Conservation (phyloP, 2,797 vertebrate genomes). For the Phyllotis vaccarum region DNA sequence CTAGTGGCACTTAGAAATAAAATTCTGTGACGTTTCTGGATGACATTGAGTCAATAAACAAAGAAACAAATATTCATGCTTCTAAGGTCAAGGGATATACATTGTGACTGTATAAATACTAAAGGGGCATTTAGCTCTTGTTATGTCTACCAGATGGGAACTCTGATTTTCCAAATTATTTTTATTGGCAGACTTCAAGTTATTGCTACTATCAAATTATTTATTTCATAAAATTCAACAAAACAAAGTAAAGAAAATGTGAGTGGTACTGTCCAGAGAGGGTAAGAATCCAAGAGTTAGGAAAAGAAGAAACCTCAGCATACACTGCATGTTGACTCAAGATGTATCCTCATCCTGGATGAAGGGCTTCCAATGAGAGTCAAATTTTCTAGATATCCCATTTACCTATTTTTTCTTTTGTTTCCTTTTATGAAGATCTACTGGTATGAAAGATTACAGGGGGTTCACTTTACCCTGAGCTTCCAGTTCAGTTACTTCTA, state of each 20-base stretch:
- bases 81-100: background rate
- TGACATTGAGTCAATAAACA: background rate
- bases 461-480: constrained; percentile 22
- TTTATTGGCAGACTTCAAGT: background rate
- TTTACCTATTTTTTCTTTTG: constrained; percentile 39
- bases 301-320: background rate
- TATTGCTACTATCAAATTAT: background rate
- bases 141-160: constrained; percentile 22
- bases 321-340: background rate
- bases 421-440: constrained; percentile 65
- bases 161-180: constrained; percentile 33
- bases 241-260: constrained; percentile 29
- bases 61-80: background rate
- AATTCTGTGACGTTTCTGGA: background rate
- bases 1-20: background rate
- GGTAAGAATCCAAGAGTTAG: background rate
- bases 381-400: constrained; percentile 32
- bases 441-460: constrained; percentile 28
- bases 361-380: background rate
- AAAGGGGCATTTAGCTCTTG: background rate
- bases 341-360: background rate
- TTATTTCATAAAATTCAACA: constrained; percentile 60
- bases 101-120: background rate
- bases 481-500: constrained; percentile 60
- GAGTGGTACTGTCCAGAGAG: background rate